Evolutionary conservation across 2,113 vertebrate species (phyloP), one percentile per base, ranked within the genome.

Genomic region (Morone chrysops): DNA sequence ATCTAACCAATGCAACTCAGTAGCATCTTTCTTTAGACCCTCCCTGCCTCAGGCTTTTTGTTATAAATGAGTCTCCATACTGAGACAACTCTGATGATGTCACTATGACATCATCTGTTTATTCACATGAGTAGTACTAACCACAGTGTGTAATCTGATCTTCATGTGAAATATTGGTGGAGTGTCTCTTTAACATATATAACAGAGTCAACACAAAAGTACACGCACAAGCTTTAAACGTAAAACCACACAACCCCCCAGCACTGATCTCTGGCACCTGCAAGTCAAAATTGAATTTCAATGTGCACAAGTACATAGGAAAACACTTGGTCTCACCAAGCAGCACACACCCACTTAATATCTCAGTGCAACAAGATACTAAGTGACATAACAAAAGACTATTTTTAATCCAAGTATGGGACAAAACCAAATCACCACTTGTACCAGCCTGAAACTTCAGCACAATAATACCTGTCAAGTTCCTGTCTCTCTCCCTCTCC

Each of bases 391-490:
- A 88, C 70, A 81, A 87, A 61, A 70, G 71, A 62, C 62, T 80
- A 77, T 91, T 89, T 86, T 87, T 82, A 86, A 85, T 89, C 66
- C 38, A 13, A 70, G 50, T 14, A 13, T 8, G 2, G 81, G 77
- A 83, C 79, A 78, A 83, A 86, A 78, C 69, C 53, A 85, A 91
- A 89, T 87, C 88, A 88, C 50, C 77, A 10, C 54, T 72, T 54
- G 73, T 80, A 80, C 75, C 71, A 78, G 82, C 68, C 75, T 51
- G 59, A 84, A 86, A 84, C 86, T 84, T 75, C 31, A 47, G 87
- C 83, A 79, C 82, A 83, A 89, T 78, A 87, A 78, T 77, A 87
- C 81, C 82, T 90, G 87, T 88, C 82, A 86, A 68, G 78, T 83
- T 75, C 45, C 61, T 60, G 45, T 87, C 85, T 61, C 78, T 59